Base-by-base conservation (phyloP, 2,888 invertebrate genomes). In the Mylabris sibirica region DNA sequence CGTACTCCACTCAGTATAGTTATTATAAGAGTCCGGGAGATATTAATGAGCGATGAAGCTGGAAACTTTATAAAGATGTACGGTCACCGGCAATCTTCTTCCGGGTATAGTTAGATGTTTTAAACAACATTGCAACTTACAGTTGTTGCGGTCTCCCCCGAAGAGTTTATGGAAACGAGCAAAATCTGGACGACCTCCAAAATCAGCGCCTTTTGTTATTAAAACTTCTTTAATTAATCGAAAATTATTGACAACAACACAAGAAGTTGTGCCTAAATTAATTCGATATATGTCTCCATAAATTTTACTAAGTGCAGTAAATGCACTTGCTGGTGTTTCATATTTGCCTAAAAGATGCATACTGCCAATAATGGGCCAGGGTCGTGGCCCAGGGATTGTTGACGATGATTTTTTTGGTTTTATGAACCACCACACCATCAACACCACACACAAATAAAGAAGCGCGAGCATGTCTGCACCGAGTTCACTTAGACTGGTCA, bases 181-280 rank as follows among this genome's bases (percentile, higher is more conserved):
- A 83, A 95, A 95, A 81, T 95, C 90, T 0, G 95, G 95, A 11
- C 96, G 87, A 12, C 94, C 93, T 1, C 93, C 94, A 83, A 96
- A 95, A 78, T 91, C 91, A 72, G 91, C 91, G 4, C 94, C 94
- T 79, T 93, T 93, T 70, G 91, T 90, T 80, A 93, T 93, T 26
- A 94, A 86, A 62, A 94, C 93, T 80, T 93, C 93, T 70, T 90
- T 88, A 73, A 93, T 92, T 38, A 91, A 84, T 17, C 89, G 88
- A 79, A 92, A 87, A 82, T 89, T 92, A 82, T 92, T 93, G 53
- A 94, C 93, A 26, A 94, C 90, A 22, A 94, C 85, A 82, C 93
- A 94, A 60, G 89, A 88, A 0, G 90, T 87, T 14, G 88, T 84
- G 1, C 94, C 94, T 72, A 94, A 84, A 64, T 88, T 89, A 70